Percentiles rank a stretch among this genome's conserved stretches.
These are phyloP conservation scores for Troides oblongomaculatus DNA, from an alignment of 2,888 invertebrate genomes.

Conservation along the genomic window DNA sequence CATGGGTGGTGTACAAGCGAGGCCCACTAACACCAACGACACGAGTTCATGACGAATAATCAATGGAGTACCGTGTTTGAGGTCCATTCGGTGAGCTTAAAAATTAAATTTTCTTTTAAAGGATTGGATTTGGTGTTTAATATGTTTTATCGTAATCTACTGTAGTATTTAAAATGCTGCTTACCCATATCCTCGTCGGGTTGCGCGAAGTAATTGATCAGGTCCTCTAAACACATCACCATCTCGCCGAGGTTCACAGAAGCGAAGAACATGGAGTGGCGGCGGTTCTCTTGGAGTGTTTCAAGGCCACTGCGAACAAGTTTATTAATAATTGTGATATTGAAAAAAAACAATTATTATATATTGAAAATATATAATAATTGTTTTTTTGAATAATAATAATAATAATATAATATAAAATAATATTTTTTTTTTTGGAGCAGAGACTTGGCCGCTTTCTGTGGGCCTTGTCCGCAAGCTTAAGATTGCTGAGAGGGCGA, in stretches of 20 bases:
- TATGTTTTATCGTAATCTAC: background rate
- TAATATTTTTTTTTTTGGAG: too few species aligned
- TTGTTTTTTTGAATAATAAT: too few species aligned
- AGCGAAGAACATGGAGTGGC: constrained; percentile 92
- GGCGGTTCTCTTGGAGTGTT: constrained; percentile 91
- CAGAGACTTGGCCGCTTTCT: too few species aligned
- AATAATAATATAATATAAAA: too few species aligned
- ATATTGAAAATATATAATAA: too few species aligned
- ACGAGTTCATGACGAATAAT: background rate
- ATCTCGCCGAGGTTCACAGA: constrained; percentile 98
- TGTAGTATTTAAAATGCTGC: constrained; percentile 30
- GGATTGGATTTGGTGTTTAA: constrained; percentile 4
- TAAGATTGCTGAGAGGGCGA: too few species aligned
- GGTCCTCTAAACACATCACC: constrained; percentile 99
- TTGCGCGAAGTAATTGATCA: constrained; percentile 99
- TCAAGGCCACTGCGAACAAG: constrained; percentile 89
- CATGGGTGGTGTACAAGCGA: background rate
- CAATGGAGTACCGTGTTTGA: constrained; percentile 10
- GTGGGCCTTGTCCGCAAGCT: too few species aligned
- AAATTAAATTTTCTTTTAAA: constrained; percentile 21
- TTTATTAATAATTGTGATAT: constrained; percentile 26
- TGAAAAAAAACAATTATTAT: background rate
- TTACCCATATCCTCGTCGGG: constrained; percentile 98
- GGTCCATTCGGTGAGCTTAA: constrained; percentile 16
- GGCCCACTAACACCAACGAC: background rate